Evolutionary conservation across 2,888 invertebrate genomes (phyloP).

Genomic region (Calliphora vomitoria): DNA sequence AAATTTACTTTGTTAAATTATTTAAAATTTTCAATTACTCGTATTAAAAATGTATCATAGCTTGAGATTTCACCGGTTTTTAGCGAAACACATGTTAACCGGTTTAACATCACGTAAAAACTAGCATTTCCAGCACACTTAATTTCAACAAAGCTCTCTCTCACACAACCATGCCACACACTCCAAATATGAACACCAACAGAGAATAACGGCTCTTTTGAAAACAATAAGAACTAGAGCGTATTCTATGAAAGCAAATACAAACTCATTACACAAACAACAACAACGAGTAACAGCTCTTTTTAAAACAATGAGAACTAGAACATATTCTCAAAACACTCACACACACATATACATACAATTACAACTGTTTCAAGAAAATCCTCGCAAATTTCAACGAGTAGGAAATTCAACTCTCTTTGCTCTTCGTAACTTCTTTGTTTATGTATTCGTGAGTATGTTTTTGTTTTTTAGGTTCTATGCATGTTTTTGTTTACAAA

Average conservation of each 20-base stretch:
- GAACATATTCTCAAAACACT: not conserved
- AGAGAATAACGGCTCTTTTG: not conserved
- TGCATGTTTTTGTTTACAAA: not conserved
- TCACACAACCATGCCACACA: not conserved
- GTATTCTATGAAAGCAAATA: not conserved
- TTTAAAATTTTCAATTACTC: not conserved
- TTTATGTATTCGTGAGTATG: not conserved
- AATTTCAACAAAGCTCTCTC: constrained; percentile 44
- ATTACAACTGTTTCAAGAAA: not conserved
- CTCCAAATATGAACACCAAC: not conserved
- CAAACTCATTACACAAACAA: no score
- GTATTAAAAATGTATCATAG: not conserved
- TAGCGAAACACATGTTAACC: constrained; percentile 54
- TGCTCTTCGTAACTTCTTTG: not conserved
- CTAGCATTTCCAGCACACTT: constrained; percentile 48
- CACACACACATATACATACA: not conserved
- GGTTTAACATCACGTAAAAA: constrained; percentile 57
- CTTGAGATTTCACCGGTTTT: not conserved
- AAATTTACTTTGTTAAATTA: not conserved
- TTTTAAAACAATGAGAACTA: no score
- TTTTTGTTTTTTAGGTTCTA: not conserved
- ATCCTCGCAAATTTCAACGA: constrained; percentile 21
- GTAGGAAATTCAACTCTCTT: constrained; percentile 56
- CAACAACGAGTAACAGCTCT: no score
- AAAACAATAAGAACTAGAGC: constrained; percentile 3